Evolutionary conservation across 2,797 vertebrate species (phyloP).

Genomic region (Pangasius sanitwongsei): DNA sequence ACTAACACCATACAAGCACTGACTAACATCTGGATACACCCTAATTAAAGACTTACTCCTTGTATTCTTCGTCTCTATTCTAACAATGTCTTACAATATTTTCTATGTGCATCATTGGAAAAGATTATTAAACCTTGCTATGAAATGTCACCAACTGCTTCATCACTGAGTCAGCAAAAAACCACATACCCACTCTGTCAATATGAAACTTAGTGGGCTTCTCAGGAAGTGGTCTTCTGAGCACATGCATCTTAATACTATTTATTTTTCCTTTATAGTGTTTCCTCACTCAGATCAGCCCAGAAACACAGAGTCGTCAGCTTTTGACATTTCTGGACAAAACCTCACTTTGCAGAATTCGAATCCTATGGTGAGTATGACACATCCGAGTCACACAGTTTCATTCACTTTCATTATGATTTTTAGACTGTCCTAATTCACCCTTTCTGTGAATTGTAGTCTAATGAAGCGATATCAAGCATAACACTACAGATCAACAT

Average conservation of each 20-base stretch:
- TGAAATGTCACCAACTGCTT: conserved; percentile 16
- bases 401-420: background rate
- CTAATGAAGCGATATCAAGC: conserved; percentile 66
- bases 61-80: too few relatives aligned
- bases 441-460: conserved; percentile 57
- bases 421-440: background rate
- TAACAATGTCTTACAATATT: background rate
- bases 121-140: background rate
- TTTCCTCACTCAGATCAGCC: conserved; percentile 60
- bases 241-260: background rate
- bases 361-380: conserved; percentile 64
- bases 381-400: background rate
- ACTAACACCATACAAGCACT: background rate
- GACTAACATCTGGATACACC: background rate
- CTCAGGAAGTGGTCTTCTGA: background rate
- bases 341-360: conserved; percentile 67
- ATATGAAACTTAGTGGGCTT: conserved; percentile 6
- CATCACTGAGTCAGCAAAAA: background rate
- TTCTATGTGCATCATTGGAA: background rate
- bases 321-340: conserved; percentile 65
- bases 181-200: background rate
- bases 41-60: background rate
- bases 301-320: conserved; percentile 63
- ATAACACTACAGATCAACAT: conserved; percentile 74
- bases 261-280: conserved; percentile 45